Conservation (phyloP, 1,140 invertebrate species). For the Mizuhopecten yessoensis region DNA sequence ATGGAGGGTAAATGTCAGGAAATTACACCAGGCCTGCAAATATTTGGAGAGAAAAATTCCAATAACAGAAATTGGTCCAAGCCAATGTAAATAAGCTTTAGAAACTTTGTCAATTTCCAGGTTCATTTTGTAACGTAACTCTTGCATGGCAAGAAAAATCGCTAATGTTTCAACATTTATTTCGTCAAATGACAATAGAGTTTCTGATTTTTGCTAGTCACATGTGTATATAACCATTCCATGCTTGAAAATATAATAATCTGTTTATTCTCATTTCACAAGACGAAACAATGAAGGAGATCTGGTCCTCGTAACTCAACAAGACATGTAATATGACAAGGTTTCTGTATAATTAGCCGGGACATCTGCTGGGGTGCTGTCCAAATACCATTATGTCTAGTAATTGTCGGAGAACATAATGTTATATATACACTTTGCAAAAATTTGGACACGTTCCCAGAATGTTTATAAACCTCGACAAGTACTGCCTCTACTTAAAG, state of each 20-base stretch:
- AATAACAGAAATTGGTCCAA: neutral
- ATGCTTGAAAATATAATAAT: neutral
- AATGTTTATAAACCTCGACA: neutral
- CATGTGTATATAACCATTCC: neutral
- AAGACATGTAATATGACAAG: neutral
- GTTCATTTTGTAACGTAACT: neutral
- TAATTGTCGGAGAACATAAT: neutral
- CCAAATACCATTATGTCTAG: neutral
- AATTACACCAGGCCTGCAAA: neutral
- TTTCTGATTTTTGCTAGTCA: neutral
- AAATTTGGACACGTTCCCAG: neutral
- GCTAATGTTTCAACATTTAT: neutral
- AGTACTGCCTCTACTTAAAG: neutral
- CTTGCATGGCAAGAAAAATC: neutral
- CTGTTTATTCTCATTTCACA: neutral
- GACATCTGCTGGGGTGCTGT: neutral
- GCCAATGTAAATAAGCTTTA: neutral
- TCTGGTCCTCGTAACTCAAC: neutral
- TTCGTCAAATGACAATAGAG: neutral
- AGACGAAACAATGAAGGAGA: neutral
- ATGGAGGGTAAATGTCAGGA: neutral
- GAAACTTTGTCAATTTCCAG: neutral
- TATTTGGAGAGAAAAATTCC: conserved; percentile 34
- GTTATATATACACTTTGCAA: neutral
- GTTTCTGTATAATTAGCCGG: conserved; percentile 13